Percentiles rank a stretch among this genome's conserved stretches.
Conservation (phyloP, 2,113 vertebrate species). For the Pimephales promelas region DNA sequence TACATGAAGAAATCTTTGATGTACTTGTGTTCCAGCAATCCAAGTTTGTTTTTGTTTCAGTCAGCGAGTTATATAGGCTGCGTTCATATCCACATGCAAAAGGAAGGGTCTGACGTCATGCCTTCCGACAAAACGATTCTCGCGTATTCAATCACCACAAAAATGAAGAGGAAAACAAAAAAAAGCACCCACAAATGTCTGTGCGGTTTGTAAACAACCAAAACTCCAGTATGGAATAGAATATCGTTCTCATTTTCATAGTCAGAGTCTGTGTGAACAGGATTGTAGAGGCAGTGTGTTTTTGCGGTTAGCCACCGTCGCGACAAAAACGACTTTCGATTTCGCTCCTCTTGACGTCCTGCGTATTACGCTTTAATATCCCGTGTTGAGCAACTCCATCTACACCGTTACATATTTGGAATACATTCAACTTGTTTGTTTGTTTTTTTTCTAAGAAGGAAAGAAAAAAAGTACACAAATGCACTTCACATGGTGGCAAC, state of each 20-base stretch:
- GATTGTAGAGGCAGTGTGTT: constrained; percentile 83
- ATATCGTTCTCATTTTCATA: constrained; percentile 70
- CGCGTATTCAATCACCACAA: constrained; percentile 56
- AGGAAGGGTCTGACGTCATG: constrained; percentile 9
- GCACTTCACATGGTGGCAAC: constrained; percentile 80
- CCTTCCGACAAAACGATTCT: constrained; percentile 10
- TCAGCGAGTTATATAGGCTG: constrained; percentile 45
- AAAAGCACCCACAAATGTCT: constrained; percentile 76
- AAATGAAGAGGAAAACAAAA: constrained; percentile 34
- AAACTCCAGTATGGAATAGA: constrained; percentile 82
- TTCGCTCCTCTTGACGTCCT: constrained; percentile 62
- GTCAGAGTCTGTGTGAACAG: constrained; percentile 74
- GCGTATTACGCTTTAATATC: constrained; percentile 70
- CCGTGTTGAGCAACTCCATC: constrained; percentile 72
- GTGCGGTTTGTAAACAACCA: constrained; percentile 83
- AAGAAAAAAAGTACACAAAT: constrained; percentile 72
- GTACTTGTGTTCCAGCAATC: constrained; percentile 35
- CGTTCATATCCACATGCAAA: constrained; percentile 42
- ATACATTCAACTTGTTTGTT: constrained; percentile 78
- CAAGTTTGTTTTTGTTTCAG: constrained; percentile 45
- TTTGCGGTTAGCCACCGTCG: constrained; percentile 69
- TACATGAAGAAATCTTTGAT: constrained; percentile 59
- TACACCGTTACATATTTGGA: constrained; percentile 77
- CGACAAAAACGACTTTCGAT: constrained; percentile 51
- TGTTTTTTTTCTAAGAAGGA: constrained; percentile 65